Evolutionary conservation across 2,797 vertebrate genomes (phyloP).

Genomic region (Mus minutoides): DNA sequence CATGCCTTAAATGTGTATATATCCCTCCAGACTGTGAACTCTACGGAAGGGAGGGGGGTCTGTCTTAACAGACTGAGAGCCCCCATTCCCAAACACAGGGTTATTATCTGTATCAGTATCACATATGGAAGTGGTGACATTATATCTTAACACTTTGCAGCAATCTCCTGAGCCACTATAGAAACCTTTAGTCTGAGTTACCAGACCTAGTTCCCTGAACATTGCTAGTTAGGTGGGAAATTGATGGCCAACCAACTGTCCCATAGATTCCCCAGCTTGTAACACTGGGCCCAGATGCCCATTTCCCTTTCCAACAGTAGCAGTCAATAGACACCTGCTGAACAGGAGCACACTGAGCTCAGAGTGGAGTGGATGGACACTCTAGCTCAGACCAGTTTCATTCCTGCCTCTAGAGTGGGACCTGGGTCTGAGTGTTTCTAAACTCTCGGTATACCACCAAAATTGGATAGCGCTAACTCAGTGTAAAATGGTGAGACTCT

Average conservation of each 20-base stretch:
- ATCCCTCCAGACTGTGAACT: neutral
- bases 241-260: neutral
- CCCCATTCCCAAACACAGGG: neutral
- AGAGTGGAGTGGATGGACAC: neutral
- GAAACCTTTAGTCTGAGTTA: neutral
- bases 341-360: neutral
- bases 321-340: neutral
- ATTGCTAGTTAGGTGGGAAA: neutral
- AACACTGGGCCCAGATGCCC: neutral
- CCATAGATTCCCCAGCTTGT: accelerated
- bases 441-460: neutral
- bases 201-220: neutral
- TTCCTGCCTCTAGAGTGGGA: neutral
- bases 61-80: neutral
- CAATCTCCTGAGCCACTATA: neutral
- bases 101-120: neutral
- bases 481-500: neutral
- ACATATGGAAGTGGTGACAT: neutral
- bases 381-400: neutral
- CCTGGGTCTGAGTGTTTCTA: neutral
- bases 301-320: too few relatives aligned
- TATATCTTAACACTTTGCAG: neutral
- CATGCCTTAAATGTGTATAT: neutral
- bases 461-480: neutral
- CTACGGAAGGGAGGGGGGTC: neutral